phyloP scores from a whole-genome alignment of 2,888 invertebrate genomes.

The Bellardia bayeri region DNA sequence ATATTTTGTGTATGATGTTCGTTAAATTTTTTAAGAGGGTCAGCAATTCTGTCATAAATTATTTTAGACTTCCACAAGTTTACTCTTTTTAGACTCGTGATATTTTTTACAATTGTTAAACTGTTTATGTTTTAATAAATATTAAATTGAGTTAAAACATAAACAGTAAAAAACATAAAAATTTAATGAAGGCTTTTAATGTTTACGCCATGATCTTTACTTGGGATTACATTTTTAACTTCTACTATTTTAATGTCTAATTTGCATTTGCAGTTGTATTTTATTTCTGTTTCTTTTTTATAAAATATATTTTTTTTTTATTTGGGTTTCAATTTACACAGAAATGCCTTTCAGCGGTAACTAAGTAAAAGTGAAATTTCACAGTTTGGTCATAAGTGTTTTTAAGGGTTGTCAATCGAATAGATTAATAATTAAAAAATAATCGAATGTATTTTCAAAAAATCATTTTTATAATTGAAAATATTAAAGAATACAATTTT shows the following conservation, averaged over 20 bases:
- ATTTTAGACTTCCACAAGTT: neutral
- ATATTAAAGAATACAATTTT: too few relatives aligned
- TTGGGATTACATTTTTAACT: neutral
- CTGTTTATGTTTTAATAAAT: neutral
- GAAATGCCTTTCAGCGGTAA: neutral
- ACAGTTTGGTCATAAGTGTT: too few relatives aligned
- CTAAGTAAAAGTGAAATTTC: neutral
- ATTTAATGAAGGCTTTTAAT: neutral
- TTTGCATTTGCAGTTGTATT: too few relatives aligned
- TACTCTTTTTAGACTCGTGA: neutral
- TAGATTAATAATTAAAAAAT: too few relatives aligned
- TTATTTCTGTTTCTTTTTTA: neutral
- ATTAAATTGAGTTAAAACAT: conserved; percentile 18
- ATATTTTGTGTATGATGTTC: conserved; percentile 11
- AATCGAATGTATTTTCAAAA: too few relatives aligned
- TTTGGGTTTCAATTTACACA: neutral
- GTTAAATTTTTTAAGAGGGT: neutral
- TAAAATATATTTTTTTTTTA: neutral
- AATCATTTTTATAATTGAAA: too few relatives aligned
- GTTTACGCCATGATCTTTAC: neutral
- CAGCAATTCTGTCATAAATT: conserved; percentile 30
- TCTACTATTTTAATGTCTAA: neutral
- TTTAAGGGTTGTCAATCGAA: too few relatives aligned
- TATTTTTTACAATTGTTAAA: neutral
- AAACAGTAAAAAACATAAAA: neutral